A percentile compares a stretch with the other conserved stretches of the same genome.
Conservation (phyloP, 2,888 invertebrate genomes). For the Phengaris alcon region DNA sequence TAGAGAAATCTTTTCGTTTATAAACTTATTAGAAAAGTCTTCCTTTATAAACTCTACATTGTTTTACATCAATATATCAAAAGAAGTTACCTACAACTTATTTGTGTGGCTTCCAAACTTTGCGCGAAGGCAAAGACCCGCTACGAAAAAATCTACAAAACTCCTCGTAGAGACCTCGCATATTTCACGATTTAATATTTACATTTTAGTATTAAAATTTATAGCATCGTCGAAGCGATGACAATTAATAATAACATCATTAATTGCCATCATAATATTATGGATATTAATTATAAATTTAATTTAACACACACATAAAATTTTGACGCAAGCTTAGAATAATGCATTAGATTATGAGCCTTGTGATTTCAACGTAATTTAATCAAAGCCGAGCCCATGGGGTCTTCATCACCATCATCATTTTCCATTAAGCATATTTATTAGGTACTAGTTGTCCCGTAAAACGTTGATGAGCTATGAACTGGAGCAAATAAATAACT, state of each 20-base stretch:
- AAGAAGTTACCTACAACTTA: constrained; percentile 52
- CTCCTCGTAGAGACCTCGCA: not conserved
- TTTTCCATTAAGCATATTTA: not conserved
- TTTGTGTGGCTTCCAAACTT: constrained; percentile 37
- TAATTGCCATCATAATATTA: not conserved
- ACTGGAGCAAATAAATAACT: no score
- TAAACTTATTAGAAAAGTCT: constrained; percentile 27
- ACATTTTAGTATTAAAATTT: not conserved
- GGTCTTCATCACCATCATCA: not conserved
- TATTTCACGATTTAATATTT: constrained; percentile 1
- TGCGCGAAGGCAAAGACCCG: constrained; percentile 28
- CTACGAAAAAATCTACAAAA: constrained; percentile 24
- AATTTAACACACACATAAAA: constrained; percentile 10
- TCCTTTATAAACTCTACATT: constrained; percentile 49
- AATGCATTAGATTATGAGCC: constrained; percentile 4
- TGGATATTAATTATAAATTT: constrained; percentile 5
- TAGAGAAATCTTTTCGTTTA: constrained; percentile 28
- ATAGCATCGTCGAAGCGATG: not conserved
- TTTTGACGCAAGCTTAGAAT: constrained; percentile 14
- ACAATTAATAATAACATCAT: not conserved
- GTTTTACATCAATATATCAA: constrained; percentile 47
- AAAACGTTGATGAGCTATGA: no score
- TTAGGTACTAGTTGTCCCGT: no score
- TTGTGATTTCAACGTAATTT: constrained; percentile 16
- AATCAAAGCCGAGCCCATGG: not conserved